These are phyloP conservation scores for Habrosyne pyritoides DNA, from an alignment of 2,888 invertebrate genomes.

Conservation along the genomic window DNA sequence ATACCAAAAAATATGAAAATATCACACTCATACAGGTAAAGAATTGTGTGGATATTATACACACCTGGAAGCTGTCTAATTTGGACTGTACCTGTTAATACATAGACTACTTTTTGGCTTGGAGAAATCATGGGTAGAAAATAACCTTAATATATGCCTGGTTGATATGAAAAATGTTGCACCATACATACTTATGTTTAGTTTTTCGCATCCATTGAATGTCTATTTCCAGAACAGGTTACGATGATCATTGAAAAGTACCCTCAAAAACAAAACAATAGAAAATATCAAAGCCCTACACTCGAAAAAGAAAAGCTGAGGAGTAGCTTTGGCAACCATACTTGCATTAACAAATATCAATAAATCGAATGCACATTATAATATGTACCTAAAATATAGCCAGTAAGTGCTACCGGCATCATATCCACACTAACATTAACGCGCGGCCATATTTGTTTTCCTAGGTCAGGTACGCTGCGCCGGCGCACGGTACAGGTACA, in stretches of 20 bases:
- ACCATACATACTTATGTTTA: too few species aligned
- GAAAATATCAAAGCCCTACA: too few species aligned
- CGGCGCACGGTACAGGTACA: slow-evolving; percentile 65
- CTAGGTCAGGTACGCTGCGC: slow-evolving; percentile 79
- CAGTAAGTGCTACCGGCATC: slow-evolving; percentile 13
- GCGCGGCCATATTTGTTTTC: slow-evolving; percentile 71
- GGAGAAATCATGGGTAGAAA: not conserved
- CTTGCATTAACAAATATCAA: not conserved
- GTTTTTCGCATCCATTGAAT: too few species aligned
- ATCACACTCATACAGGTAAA: slow-evolving; percentile 60
- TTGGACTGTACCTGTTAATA: not conserved
- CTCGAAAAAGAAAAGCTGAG: not conserved
- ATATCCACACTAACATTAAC: slow-evolving; percentile 49
- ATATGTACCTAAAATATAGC: not conserved
- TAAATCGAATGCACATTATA: not conserved
- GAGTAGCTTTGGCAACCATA: not conserved
- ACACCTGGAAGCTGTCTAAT: not conserved
- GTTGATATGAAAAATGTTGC: too few species aligned
- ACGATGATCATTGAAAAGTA: too few species aligned
- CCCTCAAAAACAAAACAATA: too few species aligned
- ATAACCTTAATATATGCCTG: too few species aligned
- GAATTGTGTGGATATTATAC: slow-evolving; percentile 49
- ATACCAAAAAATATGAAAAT: slow-evolving; percentile 80
- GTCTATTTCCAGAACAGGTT: too few species aligned
- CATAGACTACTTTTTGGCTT: not conserved